Evolutionary conservation across 2,113 vertebrate genomes (phyloP), one percentile per base, ranked within the genome.

Genomic region (Promerops cafer): DNA sequence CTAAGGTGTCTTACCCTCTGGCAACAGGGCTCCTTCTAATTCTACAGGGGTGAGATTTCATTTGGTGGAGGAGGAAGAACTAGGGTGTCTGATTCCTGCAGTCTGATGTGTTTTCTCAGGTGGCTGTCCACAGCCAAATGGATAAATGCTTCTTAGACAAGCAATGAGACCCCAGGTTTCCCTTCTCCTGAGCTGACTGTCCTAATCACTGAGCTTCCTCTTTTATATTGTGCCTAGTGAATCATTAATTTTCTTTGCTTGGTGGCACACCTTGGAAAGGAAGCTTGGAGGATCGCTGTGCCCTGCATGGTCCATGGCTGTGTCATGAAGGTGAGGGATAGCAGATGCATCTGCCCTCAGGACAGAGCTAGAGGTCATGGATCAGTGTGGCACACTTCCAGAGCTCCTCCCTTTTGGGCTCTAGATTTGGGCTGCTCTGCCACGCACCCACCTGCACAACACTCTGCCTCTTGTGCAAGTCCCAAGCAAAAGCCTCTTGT

Each of bases 361-460:
- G 54, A 13, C 37, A 22, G 37, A 28, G 26, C 50, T 61, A 7
- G 15, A 39, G 28, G 28, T 22, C 2, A 1, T 19, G 68, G 54
- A 19, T 50, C 76, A 35, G 33, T 22, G 31, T 37, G 45, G 18
- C 1, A 1, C n/a, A 45, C 78, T 64, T 42, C 35, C 21, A 1
- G 0, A 40, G 19, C 16, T 72, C 0, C 0, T 45, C 42, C 14
- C 27, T 50, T 63, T 5, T 1, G 3, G 50, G 9, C n/a, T 65
- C 52, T 17, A 15, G 53, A 60, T 49, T 81, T 57, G n/a, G 23
- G 53, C 50, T 50, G 45, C n/a, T 80, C 28, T 26, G 39, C 60
- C 31, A 17, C 54, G 64, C 50, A 27, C 11, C 27, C 2, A 1
- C 68, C 47, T 45, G 66, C 7, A 4, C 37, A 64, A 13, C 57